Conservation (phyloP, 1,140 invertebrate species). For the Achroia grisella region DNA sequence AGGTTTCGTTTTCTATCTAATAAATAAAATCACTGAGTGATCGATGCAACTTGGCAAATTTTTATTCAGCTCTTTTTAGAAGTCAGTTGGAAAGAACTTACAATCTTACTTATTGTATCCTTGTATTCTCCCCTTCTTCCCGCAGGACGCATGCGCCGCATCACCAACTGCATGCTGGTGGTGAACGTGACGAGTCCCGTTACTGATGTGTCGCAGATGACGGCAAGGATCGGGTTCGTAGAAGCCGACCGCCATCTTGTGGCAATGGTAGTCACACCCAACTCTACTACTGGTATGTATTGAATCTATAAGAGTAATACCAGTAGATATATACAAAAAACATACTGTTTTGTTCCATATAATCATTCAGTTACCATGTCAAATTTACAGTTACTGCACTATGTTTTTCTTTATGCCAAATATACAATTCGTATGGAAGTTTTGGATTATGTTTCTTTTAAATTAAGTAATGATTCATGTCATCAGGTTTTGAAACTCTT, state of each 20-base stretch:
- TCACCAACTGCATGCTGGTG: conserved; percentile 78
- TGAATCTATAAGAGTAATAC: no score
- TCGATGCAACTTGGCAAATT: no score
- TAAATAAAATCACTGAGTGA: no score
- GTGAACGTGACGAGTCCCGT: conserved; percentile 83
- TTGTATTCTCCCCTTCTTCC: not conserved
- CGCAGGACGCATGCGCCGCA: conserved; percentile 76
- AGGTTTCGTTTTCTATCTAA: no score
- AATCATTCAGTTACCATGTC: no score
- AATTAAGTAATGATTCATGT: no score
- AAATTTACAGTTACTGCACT: no score
- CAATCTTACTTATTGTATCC: not conserved
- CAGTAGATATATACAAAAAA: no score
- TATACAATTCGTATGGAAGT: not conserved
- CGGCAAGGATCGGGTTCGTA: conserved; percentile 81
- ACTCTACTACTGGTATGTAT: conserved; percentile 78
- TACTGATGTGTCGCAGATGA: conserved; percentile 77
- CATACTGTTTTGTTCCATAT: no score
- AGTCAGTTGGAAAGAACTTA: no score
- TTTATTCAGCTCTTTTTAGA: no score
- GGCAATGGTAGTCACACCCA: conserved; percentile 79
- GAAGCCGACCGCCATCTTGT: conserved; percentile 81
- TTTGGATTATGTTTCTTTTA: not conserved
- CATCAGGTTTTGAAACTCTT: conserved; percentile 75
- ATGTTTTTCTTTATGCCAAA: no score